Evolutionary conservation across 2,113 vertebrate genomes (phyloP).

Genomic region (Myrmophylax atrothorax): DNA sequence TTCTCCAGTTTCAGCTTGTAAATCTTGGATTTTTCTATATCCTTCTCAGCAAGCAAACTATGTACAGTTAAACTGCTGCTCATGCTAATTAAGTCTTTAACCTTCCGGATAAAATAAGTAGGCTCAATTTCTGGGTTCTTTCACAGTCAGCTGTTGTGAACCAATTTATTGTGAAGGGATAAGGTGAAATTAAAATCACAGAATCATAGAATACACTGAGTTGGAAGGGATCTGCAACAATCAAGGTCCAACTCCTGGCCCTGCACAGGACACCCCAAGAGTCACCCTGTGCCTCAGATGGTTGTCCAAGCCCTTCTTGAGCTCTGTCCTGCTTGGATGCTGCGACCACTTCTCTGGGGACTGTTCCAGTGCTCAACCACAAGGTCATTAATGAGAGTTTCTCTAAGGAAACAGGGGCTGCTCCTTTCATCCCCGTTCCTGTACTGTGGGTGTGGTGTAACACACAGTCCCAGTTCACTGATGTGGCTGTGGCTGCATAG

Average conservation of each 20-base stretch:
- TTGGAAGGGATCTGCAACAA: too few species aligned
- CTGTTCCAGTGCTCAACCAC: background rate
- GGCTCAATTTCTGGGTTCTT: background rate
- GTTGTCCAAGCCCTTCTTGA: background rate
- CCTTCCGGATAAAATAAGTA: background rate
- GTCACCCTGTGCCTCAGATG: background rate
- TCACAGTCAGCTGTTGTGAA: background rate
- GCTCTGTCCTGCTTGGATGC: background rate
- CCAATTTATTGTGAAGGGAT: background rate
- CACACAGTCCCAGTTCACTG: background rate
- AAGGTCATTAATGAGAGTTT: background rate
- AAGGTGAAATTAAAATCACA: background rate
- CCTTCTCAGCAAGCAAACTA: background rate
- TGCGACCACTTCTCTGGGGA: background rate
- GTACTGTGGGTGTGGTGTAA: accelerated
- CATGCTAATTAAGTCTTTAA: background rate
- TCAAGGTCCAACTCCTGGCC: background rate
- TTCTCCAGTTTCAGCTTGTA: background rate
- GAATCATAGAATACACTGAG: background rate
- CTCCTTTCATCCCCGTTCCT: background rate
- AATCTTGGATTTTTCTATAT: background rate
- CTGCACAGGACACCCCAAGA: background rate
- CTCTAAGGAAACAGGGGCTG: background rate
- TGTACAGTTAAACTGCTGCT: background rate
- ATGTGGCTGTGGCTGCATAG: background rate